Conservation (phyloP, 2,113 vertebrate genomes). For the Bujurquina vittata region DNA sequence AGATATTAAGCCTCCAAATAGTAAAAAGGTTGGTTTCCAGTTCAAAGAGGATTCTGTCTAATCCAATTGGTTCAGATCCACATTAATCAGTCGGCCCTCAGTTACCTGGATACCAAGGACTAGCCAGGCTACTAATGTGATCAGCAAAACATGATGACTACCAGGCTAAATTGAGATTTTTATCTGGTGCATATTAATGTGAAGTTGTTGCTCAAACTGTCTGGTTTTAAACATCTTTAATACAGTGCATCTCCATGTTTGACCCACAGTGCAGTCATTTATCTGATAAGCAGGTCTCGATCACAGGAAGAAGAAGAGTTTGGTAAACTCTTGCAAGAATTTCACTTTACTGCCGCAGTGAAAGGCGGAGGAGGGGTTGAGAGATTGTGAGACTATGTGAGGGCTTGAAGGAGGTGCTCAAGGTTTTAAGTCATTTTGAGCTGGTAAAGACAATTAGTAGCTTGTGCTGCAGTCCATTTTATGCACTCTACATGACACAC, state of each 20-base stretch:
- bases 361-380: conserved; percentile 6
- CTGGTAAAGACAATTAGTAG: background rate
- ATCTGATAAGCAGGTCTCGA: background rate
- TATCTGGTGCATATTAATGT: conserved; percentile 16
- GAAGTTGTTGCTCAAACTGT: background rate
- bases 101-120: conserved; percentile 62
- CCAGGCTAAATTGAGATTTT: conserved; percentile 22
- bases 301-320: background rate
- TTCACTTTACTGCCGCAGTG: background rate
- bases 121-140: conserved; percentile 48
- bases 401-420: background rate
- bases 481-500: background rate
- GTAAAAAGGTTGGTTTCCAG: conserved; percentile 65
- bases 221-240: background rate
- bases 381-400: background rate
- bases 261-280: background rate
- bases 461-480: background rate
- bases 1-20: conserved; percentile 43
- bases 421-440: background rate
- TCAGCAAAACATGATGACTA: conserved; percentile 34
- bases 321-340: background rate
- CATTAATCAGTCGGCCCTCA: conserved; percentile 56
- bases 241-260: background rate
- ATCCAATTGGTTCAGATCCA: conserved; percentile 73
- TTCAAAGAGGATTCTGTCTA: conserved; percentile 77